A percentile compares a stretch with the other conserved stretches of the same genome.
Conservation (phyloP, 2,113 vertebrate species). For the Brachypodius melanocephalos region DNA sequence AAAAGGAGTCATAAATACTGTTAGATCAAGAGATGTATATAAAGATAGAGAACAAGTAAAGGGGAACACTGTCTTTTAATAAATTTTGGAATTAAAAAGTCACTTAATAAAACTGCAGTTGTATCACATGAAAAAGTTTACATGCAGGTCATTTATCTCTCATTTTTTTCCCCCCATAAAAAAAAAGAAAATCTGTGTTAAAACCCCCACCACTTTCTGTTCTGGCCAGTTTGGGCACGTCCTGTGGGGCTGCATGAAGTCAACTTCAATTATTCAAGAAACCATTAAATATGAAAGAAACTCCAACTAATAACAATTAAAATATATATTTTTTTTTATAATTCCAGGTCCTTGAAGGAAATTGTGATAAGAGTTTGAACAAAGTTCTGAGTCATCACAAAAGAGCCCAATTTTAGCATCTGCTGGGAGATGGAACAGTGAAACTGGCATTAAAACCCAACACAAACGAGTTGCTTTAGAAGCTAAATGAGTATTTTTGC, state of each 20-base stretch:
- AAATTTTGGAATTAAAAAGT: slow-evolving; percentile 76
- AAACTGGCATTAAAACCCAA: slow-evolving; percentile 68
- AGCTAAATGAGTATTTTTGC: neutral
- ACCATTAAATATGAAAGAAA: slow-evolving; percentile 63
- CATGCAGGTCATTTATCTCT: slow-evolving; percentile 61
- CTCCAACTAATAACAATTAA: slow-evolving; percentile 71
- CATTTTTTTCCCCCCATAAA: neutral
- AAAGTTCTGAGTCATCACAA: slow-evolving; percentile 52
- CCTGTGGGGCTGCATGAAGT: slow-evolving; percentile 6
- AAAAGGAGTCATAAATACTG: neutral
- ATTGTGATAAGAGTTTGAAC: slow-evolving; percentile 40
- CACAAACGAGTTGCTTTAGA: neutral
- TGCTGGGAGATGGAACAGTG: slow-evolving; percentile 22
- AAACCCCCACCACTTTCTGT: slow-evolving; percentile 31
- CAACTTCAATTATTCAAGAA: slow-evolving; percentile 54
- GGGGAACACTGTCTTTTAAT: slow-evolving; percentile 73
- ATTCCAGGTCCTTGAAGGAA: slow-evolving; percentile 65
- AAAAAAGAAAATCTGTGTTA: slow-evolving; percentile 55
- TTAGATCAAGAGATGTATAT: neutral
- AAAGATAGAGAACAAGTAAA: slow-evolving; percentile 61
- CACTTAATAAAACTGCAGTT: slow-evolving; percentile 72
- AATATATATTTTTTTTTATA: slow-evolving; percentile 77
- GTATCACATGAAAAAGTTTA: slow-evolving; percentile 74
- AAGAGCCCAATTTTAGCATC: slow-evolving; percentile 35
- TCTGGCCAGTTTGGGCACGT: neutral